phyloP scores from a whole-genome alignment of 1,140 invertebrate genomes.

The Aphelinus atriplicis region DNA sequence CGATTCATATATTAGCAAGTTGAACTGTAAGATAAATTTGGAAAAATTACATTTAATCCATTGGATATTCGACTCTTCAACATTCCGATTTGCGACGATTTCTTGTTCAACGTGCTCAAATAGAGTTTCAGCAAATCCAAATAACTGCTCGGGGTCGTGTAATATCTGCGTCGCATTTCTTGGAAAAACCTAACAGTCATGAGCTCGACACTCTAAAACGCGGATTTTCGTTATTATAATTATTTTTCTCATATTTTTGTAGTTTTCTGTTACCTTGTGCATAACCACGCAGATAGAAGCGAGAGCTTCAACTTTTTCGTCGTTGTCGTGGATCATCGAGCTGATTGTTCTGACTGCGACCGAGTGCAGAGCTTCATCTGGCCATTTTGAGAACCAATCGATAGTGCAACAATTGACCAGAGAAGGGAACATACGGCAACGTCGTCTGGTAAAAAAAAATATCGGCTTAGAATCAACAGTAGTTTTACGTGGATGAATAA shows the following conservation, averaged over 20 bases:
- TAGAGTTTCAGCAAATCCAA: constrained; percentile 87
- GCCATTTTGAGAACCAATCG: constrained; percentile 93
- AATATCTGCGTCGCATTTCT: constrained; percentile 87
- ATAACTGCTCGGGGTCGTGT: constrained; percentile 91
- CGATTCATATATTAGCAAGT: constrained; percentile 11
- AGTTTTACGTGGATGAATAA: no score
- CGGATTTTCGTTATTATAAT: constrained; percentile 17
- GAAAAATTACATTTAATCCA: constrained; percentile 71
- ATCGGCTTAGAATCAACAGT: no score
- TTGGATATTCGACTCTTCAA: constrained; percentile 79
- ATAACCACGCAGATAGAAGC: constrained; percentile 79
- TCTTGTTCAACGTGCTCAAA: constrained; percentile 71
- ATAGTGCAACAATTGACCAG: constrained; percentile 94
- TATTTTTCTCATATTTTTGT: no score
- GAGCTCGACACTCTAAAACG: constrained; percentile 74
- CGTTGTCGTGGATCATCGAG: constrained; percentile 60
- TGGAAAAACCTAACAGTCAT: constrained; percentile 79
- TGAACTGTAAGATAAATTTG: constrained; percentile 20
- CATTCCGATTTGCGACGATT: constrained; percentile 74
- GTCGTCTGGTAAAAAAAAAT: constrained; percentile 61
- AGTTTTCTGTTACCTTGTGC: constrained; percentile 69
- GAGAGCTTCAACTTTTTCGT: constrained; percentile 66
- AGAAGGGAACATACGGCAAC: constrained; percentile 89
- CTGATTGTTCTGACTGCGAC: constrained; percentile 74
- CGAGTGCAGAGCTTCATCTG: constrained; percentile 84